phyloP scores from a whole-genome alignment of 2,113 vertebrate genomes.

The Mobula hypostoma region DNA sequence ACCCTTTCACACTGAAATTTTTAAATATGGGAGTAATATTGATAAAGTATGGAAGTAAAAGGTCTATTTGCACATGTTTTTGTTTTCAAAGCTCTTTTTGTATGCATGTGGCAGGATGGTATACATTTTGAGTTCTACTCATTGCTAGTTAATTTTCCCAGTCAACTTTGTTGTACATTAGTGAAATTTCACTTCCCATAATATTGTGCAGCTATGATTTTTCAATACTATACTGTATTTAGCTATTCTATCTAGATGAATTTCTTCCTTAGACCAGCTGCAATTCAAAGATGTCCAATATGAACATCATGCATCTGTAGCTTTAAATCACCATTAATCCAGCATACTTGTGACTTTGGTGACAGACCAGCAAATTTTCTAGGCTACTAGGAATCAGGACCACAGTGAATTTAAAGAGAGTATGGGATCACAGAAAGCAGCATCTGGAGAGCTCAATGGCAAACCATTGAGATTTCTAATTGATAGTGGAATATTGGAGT shows the following conservation, averaged over 20 bases:
- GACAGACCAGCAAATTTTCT: no score
- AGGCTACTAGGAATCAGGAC: no score
- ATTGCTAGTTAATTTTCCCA: background rate
- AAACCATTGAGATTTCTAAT: no score
- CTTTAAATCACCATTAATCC: no score
- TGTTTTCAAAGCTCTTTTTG: background rate
- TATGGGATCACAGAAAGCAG: no score
- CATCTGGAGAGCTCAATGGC: no score
- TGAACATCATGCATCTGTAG: background rate
- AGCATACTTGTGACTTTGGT: no score
- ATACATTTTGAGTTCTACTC: background rate
- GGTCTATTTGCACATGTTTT: background rate
- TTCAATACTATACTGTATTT: background rate
- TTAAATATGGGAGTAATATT: background rate
- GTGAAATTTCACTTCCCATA: background rate
- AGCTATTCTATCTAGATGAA: background rate
- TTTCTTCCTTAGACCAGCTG: no score
- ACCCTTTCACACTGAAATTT: background rate
- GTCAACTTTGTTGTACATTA: background rate
- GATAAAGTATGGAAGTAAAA: background rate
- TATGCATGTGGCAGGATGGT: background rate
- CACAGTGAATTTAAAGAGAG: no score
- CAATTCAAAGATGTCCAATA: background rate
- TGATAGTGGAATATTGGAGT: no score
- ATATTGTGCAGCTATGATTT: background rate